Conservation (phyloP, 2,888 invertebrate genomes). For the Bellardia bayeri region DNA sequence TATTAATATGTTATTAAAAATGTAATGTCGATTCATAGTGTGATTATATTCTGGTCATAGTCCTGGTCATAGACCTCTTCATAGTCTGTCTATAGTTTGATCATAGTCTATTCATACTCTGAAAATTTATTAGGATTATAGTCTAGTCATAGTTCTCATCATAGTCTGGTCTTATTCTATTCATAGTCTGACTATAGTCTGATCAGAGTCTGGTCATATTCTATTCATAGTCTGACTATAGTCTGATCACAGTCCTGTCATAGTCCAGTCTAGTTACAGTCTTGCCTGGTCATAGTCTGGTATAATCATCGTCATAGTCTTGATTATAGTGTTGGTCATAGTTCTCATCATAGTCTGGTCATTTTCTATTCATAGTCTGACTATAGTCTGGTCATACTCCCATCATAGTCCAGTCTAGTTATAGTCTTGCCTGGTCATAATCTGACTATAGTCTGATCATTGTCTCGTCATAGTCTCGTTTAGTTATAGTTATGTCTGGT, state of each 20-base stretch:
- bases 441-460: not conserved
- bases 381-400: not conserved
- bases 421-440: not conserved
- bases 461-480: not conserved
- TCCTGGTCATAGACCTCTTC: not conserved
- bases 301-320: not conserved
- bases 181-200: not conserved
- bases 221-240: not conserved
- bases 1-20: too few species aligned
- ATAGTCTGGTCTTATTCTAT: not conserved
- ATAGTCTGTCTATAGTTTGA: not conserved
- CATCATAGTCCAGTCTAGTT: not conserved
- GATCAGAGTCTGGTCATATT: not conserved
- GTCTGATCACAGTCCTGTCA: not conserved
- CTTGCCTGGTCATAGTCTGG: not conserved
- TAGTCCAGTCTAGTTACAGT: constrained; percentile 1
- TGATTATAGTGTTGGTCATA: not conserved
- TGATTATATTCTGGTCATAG: not conserved
- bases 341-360: not conserved
- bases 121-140: too few species aligned
- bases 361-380: constrained; percentile 1
- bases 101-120: not conserved
- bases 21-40: not conserved
- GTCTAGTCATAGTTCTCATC: not conserved
- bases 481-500: not conserved